Percentiles rank a stretch among this genome's conserved stretches.
Evolutionary conservation across 2,113 vertebrate species (phyloP).

Genomic region (Redunca redunca): DNA sequence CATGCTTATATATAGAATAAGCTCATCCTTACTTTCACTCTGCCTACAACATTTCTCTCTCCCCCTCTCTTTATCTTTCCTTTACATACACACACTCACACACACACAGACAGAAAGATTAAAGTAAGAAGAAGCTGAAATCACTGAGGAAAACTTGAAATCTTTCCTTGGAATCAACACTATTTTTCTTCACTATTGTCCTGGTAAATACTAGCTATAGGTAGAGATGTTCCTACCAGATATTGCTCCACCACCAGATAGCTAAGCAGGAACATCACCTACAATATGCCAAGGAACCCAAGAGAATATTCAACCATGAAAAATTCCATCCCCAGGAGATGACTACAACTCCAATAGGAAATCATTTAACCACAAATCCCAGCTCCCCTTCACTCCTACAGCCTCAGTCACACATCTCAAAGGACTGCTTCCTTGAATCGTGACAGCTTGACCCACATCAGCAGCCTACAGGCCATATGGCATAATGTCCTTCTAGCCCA

Average conservation of each 20-base stretch:
- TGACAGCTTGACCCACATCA: slow-evolving; percentile 65
- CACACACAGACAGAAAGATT: neutral
- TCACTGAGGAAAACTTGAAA: neutral
- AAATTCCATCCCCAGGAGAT: slow-evolving; percentile 53
- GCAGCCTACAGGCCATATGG: slow-evolving; percentile 52
- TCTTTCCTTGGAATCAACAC: neutral
- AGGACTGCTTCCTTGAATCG: slow-evolving; percentile 49
- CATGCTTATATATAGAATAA: neutral
- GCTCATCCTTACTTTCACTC: neutral
- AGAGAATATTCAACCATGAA: slow-evolving; percentile 50
- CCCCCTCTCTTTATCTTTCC: neutral
- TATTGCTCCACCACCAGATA: neutral
- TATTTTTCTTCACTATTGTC: neutral
- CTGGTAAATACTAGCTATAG: neutral
- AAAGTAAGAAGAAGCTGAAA: neutral
- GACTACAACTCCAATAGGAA: slow-evolving; percentile 57
- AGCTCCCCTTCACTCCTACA: slow-evolving; percentile 68
- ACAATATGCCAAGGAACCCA: slow-evolving; percentile 29
- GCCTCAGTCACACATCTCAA: slow-evolving; percentile 45
- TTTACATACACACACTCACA: neutral
- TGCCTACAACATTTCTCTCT: neutral
- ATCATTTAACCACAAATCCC: slow-evolving; percentile 67
- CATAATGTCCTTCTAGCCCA: slow-evolving; percentile 8
- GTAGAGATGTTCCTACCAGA: neutral
- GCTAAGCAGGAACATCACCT: slow-evolving; percentile 1